Percentiles rank a stretch among this genome's conserved stretches.
Conservation (phyloP, 2,888 invertebrate species). For the Deilephila elpenor region DNA sequence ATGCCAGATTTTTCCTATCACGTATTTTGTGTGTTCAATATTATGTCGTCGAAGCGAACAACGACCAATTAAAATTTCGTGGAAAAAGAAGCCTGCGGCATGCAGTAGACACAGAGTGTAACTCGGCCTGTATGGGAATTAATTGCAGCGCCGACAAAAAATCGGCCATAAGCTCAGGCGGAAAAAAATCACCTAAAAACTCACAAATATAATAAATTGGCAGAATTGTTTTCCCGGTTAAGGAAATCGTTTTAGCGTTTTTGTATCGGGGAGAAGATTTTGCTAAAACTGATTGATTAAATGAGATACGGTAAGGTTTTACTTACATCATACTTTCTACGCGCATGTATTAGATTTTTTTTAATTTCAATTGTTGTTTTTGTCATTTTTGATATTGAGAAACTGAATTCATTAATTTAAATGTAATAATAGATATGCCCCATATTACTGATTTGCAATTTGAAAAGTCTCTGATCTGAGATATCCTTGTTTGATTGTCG, state of each 20-base stretch:
- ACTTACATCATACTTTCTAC: too few relatives aligned
- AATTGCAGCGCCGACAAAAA: neutral
- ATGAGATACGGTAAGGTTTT: too few relatives aligned
- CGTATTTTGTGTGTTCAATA: neutral
- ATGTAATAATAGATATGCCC: too few relatives aligned
- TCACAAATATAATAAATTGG: neutral
- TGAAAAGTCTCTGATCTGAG: too few relatives aligned
- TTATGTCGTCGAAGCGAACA: neutral
- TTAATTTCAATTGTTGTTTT: too few relatives aligned
- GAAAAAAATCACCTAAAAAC: neutral
- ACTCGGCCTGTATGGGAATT: conserved; percentile 4
- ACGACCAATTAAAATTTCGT: conserved; percentile 9
- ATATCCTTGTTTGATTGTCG: too few relatives aligned
- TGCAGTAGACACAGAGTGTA: conserved; percentile 7
- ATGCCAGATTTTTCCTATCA: neutral
- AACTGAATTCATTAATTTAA: too few relatives aligned
- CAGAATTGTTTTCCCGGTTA: neutral
- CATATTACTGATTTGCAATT: too few relatives aligned
- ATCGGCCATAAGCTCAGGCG: neutral
- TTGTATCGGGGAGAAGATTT: too few relatives aligned
- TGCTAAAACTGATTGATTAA: too few relatives aligned
- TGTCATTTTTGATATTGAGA: too few relatives aligned
- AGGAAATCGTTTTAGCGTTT: neutral
- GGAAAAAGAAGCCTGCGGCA: conserved; percentile 9
- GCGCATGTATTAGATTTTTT: too few relatives aligned